Conservation (phyloP, 2,888 invertebrate genomes). For the Germaria angustata region DNA sequence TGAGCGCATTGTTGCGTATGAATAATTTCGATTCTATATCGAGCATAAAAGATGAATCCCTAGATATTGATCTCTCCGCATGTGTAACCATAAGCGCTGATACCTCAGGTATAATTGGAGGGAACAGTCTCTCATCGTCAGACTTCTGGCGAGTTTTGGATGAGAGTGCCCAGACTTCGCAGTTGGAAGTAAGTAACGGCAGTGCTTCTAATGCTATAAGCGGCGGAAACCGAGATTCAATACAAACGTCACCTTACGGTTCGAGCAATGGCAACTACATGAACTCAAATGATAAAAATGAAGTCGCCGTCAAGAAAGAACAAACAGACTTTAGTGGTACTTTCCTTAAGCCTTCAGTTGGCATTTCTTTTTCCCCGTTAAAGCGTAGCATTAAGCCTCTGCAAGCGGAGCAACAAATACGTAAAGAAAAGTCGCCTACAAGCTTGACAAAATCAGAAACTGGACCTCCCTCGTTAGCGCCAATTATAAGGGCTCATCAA, state of each 20-base stretch:
- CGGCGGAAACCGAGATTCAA: constrained; percentile 29
- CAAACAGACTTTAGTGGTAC: constrained; percentile 74
- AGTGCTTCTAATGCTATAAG: constrained; percentile 51
- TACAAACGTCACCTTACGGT: constrained; percentile 32
- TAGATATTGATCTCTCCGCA: constrained; percentile 79
- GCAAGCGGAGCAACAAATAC: constrained; percentile 57
- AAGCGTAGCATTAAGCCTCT: constrained; percentile 70
- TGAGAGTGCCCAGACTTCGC: constrained; percentile 77
- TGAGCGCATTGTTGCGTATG: constrained; percentile 77
- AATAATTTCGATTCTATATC: constrained; percentile 79
- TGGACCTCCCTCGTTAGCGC: constrained; percentile 56
- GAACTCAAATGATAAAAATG: constrained; percentile 28
- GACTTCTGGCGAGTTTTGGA: constrained; percentile 79
- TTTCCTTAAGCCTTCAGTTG: constrained; percentile 72
- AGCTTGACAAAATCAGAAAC: constrained; percentile 39
- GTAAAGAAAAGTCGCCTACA: constrained; percentile 54
- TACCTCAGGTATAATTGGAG: constrained; percentile 75
- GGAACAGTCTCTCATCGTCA: constrained; percentile 77
- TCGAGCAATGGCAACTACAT: constrained; percentile 27
- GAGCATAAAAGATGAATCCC: constrained; percentile 79
- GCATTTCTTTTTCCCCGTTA: constrained; percentile 71
- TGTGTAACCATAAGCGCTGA: constrained; percentile 78
- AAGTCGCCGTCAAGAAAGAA: constrained; percentile 66
- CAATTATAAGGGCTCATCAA: constrained; percentile 46
- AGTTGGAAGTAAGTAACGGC: constrained; percentile 70